phyloP scores from a whole-genome alignment of 2,113 vertebrate genomes.

The Oreochromis tanganicae region DNA sequence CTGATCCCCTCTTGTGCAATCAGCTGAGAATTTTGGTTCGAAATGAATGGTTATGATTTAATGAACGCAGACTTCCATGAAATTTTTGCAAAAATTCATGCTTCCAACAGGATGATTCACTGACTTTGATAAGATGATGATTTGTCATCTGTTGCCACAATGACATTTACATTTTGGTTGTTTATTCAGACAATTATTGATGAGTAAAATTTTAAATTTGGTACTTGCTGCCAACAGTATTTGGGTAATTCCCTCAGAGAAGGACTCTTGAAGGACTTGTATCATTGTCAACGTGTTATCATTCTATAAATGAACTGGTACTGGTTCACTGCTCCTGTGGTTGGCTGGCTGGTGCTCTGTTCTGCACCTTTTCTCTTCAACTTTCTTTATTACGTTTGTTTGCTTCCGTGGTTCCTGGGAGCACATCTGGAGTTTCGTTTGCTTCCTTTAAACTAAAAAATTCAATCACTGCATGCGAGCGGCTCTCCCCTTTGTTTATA shows the following conservation, averaged over 20 bases:
- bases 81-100: neutral
- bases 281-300: neutral
- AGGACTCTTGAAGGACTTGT: neutral
- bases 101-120: neutral
- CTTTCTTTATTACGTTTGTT: neutral
- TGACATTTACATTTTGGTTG: neutral
- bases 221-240: neutral
- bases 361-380: neutral
- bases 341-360: neutral
- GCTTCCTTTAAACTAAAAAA: neutral
- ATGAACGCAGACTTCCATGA: neutral
- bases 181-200: neutral
- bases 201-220: neutral
- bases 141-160: neutral
- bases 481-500: neutral
- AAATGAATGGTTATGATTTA: neutral
- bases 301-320: neutral
- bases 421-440: neutral
- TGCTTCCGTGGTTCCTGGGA: neutral
- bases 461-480: neutral
- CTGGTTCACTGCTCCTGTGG: neutral
- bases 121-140: neutral
- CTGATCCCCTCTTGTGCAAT: neutral
- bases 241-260: neutral
- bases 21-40: neutral